Evolutionary conservation across 2,888 invertebrate genomes (phyloP), one percentile per base, ranked within the genome.

Genomic region (Lithodes maja): DNA sequence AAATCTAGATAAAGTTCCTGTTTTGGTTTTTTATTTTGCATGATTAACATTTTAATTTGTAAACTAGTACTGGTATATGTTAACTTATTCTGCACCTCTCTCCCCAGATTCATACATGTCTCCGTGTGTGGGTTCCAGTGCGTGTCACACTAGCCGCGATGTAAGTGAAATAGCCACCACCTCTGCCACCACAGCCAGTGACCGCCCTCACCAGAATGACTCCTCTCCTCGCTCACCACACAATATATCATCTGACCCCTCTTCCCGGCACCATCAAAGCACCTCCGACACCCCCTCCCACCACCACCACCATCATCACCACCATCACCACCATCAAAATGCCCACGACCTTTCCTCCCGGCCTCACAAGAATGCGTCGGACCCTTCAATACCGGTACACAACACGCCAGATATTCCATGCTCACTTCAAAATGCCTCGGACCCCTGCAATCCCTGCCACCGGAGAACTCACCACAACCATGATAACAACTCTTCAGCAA

Each of bases 91-190:
- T 33, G 33, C 33, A 33, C 33, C 33, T 33, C 33, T 54, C 12
- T 80, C 75, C 68, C 3, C 85, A 91, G 91, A 90, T 50, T 88
- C 90, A 2, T 91, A 86, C 68, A 79, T 75, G 55, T 91, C 91
- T 3, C 90, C 91, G 2, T 75, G 88, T 54, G 83, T 83, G 50
- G 90, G 86, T 9, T 90, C 91, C 7, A 90, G 85, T 55, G 85
- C 82, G 17, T 85, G 78, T 33, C 90, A 85, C 83, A 90, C 89
- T 78, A 91, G 91, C 84, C 84, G 87, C 7, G 91, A 91, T 55
- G 88, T 91, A 69, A 87, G 90, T 75, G 88, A 87, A n/a, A 69
- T 90, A 9, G 53, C 69, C 53, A 61, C 61, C 53, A 86, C 81
- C 49, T 81, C 81, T 3, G n/a, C 82, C 82, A 82, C 55, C 68